phyloP scores from a whole-genome alignment of 2,797 vertebrate genomes.

The Urosaurus nigricauda region DNA sequence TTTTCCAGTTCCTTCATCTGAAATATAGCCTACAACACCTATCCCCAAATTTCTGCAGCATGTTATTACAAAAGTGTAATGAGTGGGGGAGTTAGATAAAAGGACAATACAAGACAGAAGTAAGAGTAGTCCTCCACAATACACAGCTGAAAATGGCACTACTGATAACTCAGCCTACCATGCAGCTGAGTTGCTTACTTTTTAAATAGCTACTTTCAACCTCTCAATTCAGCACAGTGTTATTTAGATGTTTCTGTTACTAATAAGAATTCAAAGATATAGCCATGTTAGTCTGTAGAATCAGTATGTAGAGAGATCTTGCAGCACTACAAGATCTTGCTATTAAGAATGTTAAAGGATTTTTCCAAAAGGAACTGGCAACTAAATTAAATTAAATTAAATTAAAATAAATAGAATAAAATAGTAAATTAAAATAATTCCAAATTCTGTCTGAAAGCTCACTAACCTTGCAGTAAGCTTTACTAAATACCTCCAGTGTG shows the following conservation, averaged over 20 bases:
- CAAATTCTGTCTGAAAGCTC: constrained; percentile 8
- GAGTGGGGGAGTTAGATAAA: not conserved
- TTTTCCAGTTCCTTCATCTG: too few species aligned
- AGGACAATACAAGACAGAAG: not conserved
- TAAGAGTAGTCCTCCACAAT: not conserved
- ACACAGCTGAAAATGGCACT: not conserved
- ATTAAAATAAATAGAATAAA: too few species aligned
- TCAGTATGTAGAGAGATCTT: too few species aligned
- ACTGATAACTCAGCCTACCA: not conserved
- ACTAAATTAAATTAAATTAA: constrained; percentile 27
- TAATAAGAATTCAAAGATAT: not conserved
- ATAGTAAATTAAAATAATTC: constrained; percentile 27
- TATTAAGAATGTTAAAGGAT: not conserved
- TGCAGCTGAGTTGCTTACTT: not conserved
- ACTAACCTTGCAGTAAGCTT: constrained; percentile 1
- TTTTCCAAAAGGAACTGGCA: not conserved
- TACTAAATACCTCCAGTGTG: not conserved
- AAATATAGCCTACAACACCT: too few species aligned
- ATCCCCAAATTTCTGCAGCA: not conserved
- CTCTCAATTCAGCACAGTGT: constrained; percentile 14
- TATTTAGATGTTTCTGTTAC: not conserved
- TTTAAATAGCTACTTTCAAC: not conserved
- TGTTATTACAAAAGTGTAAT: not conserved
- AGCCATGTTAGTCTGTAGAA: too few species aligned
- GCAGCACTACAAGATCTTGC: too few species aligned